Evolutionary conservation across 92 coral and sea anemone species (phyloP).

Genomic region (Virgularia gustaviana): DNA sequence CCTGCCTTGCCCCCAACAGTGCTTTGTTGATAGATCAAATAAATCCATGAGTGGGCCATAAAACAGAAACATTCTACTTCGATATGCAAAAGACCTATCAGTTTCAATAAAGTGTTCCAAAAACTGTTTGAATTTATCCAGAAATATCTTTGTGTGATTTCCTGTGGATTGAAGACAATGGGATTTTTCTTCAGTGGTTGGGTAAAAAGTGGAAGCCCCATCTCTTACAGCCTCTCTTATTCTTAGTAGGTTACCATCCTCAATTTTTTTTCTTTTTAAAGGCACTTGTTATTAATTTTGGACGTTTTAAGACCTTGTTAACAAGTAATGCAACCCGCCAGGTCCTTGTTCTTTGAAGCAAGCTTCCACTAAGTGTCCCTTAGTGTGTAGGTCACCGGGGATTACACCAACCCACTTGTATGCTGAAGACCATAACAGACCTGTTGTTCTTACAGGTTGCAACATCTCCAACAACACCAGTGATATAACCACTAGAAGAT

Average conservation of each 20-base stretch:
- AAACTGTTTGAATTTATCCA: constrained; percentile 25
- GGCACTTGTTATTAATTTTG: constrained; percentile 15
- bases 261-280: constrained; percentile 42
- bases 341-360: no score
- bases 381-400: constrained; percentile 31
- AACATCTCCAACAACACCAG: neutral
- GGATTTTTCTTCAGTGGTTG: neutral
- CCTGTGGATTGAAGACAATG: neutral
- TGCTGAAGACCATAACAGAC: neutral
- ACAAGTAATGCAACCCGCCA: constrained; percentile 23
- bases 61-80: constrained; percentile 18
- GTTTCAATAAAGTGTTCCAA: constrained; percentile 5
- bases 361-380: constrained; percentile 32
- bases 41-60: constrained; percentile 36
- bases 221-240: constrained; percentile 42
- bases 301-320: constrained; percentile 20
- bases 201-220: constrained; percentile 19
- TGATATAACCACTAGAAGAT: neutral
- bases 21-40: constrained; percentile 14
- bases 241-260: constrained; percentile 10
- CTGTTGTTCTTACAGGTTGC: neutral
- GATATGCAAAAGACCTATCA: constrained; percentile 17
- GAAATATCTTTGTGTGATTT: constrained; percentile 36
- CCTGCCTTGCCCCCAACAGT: constrained; percentile 23
- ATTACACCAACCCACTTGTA: constrained; percentile 20